Evolutionary conservation across 2,888 invertebrate genomes (phyloP), one percentile per base, ranked within the genome.

Genomic region (Thecocarcelia acutangulata): DNA sequence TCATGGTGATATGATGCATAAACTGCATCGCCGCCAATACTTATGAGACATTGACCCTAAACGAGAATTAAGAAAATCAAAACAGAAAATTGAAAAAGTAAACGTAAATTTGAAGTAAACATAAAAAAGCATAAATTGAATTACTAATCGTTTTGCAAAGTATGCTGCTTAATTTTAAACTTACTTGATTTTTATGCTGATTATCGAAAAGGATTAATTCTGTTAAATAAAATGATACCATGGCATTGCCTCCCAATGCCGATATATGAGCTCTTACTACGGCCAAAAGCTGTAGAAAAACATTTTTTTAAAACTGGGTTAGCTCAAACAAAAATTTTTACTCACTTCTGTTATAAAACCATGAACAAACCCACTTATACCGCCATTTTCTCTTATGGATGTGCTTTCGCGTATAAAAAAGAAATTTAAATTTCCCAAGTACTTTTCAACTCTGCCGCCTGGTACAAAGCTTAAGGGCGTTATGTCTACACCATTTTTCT

Each of bases 371-470:
- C 97, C 97, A 90, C 97, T 97, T 59, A 97, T 93, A 1, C 98
- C 98, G 58, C 98, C 98, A 87, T 93, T 94, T 90, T 98, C 98
- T 83, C 97, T 91, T 78, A 98, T 95, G 12, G 97, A 96, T 0
- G 97, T 97, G 81, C 96, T 97, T 91, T 99, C 98, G 24, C 98
- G 92, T 83, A 99, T 98, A 89, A 98, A 97, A 91, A 98, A 96
- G 90, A 98, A 96, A 88, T 98, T 96, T 83, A 97, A 91, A 89
- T 97, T 96, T 83, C 98, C 98, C 87, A 98, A 92, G 88, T 97
- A 96, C 84, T 95, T 93, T 85, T 95, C 94, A 79, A 95, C 94
- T 86, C 93, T 93, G 50, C 93, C 95, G 66, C 96, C 96, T 15
- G 96, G 95, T 82, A 97, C 92, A 87, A 94, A 94, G 64, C 95